Evolutionary conservation across 2,797 vertebrate genomes (phyloP), one percentile per base, ranked within the genome.

Genomic region (Anas bernieri): DNA sequence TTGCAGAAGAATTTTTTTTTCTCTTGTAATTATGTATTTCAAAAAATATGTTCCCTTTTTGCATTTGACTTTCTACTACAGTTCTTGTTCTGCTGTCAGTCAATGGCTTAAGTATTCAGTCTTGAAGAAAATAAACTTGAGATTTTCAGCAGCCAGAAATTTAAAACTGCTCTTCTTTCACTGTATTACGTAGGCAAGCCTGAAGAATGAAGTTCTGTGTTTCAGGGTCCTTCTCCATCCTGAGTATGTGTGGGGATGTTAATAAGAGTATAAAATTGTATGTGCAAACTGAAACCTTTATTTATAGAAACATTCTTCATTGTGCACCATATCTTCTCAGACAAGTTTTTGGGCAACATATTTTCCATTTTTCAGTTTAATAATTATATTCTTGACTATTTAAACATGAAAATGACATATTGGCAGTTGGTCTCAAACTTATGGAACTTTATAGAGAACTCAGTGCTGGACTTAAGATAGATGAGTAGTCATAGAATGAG

Each of bases 101-200:
- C 22, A 61, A 61, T 82, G 54, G 33, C 31, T 78, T 66, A 58
- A 62, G 62, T 69, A 68, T 58, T 92, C 66, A 50, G 46, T 48
- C 55, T 67, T 72, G 45, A 67, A 95, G 45, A 67, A 95, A 90
- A 69, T 66, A 83, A 73, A 62, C 70, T n/a, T 69, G 25, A 76
- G 46, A 43, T 67, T 69, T 54, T 88, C 85, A 33, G 59, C 66
- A 35, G 33, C 83, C 78, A 72, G 82, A 48, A 72, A 55, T 84
- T 70, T 62, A 81, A 72, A 82, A 21, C 62, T 66, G 18, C 88
- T 63, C 17, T 84, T 89, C 50, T 79, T 94, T 72, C 26, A 39
- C 28, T 15, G 12, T 61, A 48, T 68, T 54, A 93, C 58, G 37
- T 77, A 85, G 54, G 48, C 25, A 74, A 75, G 21, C 28, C 2